These are phyloP conservation scores for Penaeus vannamei DNA, from an alignment of 1,140 invertebrate species.

Conservation along the genomic window DNA sequence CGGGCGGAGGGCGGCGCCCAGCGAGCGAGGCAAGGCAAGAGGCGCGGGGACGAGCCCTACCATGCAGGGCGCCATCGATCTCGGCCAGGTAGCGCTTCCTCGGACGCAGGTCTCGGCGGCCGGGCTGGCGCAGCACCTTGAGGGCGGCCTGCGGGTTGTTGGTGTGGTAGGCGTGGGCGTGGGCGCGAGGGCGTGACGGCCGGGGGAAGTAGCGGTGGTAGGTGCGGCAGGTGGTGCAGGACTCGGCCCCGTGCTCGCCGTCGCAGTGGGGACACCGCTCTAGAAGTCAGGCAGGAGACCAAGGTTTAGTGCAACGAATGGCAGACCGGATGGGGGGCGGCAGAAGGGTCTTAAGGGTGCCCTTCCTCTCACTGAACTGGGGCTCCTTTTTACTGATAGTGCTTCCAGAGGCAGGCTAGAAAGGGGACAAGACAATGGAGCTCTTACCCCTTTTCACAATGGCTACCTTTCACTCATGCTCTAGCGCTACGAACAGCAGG, in stretches of 20 bases:
- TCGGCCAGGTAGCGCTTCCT: constrained; percentile 53
- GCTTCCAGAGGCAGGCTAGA: neutral
- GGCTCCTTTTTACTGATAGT: too few relatives aligned
- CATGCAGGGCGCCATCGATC: constrained; percentile 45
- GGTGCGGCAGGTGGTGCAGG: constrained; percentile 65
- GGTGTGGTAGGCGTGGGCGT: constrained; percentile 59
- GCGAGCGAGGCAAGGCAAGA: too few relatives aligned
- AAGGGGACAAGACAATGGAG: neutral
- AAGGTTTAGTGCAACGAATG: neutral
- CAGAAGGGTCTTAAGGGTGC: too few relatives aligned
- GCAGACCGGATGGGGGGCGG: too few relatives aligned
- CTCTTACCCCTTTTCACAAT: neutral
- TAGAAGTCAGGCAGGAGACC: constrained; percentile 25
- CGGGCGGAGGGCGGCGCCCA: too few relatives aligned
- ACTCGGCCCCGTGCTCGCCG: constrained; percentile 58
- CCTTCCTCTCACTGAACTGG: too few relatives aligned
- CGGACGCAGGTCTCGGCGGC: constrained; percentile 39
- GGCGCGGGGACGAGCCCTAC: neutral
- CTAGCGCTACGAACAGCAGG: neutral
- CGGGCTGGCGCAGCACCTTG: constrained; percentile 59
- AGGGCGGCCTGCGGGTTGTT: constrained; percentile 56
- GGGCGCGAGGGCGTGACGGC: constrained; percentile 36
- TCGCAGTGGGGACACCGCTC: constrained; percentile 65
- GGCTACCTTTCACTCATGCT: neutral
- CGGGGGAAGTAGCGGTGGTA: constrained; percentile 65